Base-by-base conservation (phyloP, 2,888 invertebrate species). In the Steinernema carpocapsae region DNA sequence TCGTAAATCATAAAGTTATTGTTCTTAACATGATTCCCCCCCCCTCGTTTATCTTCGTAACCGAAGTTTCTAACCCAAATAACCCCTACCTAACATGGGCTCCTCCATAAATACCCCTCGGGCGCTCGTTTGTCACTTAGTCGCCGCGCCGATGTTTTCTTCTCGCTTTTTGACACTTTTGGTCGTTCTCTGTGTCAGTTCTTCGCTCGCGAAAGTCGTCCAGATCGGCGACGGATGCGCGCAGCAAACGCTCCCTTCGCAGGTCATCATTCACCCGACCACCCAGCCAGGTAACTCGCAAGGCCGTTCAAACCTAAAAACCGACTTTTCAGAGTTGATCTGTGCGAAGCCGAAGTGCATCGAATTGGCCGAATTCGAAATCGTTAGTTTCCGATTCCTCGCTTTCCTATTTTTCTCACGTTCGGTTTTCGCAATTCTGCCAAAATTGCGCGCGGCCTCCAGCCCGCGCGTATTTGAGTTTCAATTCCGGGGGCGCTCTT, bases 31-130 rank as follows among this genome's bases (percentile, higher is more conserved):
- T 26, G 26, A 64, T 64, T 64, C 64, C 17, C 24, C 19, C 24
- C 19, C 4, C 3, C 17, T 26, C 22, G 22, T 56, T 2, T 29
- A 64, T 64, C 14, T 64, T n/a, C 26, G 26, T 14, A 22, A 7
- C 14, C 26, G 64, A 64, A 29, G 29, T 64, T 17, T 64, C 64
- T 64, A 64, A 64, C 64, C 64, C 64, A 64, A 32, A n/a, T 64
- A 10, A 29, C 26, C 64, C 17, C 64, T 12, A 64, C 32, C 64
- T n/a, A 64, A 26, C 29, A 17, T 4, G 19, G 1, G 32, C 37
- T 56, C 56, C 37, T 37, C 37, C 37, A 37, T 37, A 37, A 37
- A 37, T 37, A 37, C 37, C 37, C 37, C 37, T 37, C 37, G 37
- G 37, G 10, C 37, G 37, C 37, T 37, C 37, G 37, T 37, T 37